Base-by-base conservation (phyloP, 2,113 vertebrate species). In the Aegithalos caudatus region DNA sequence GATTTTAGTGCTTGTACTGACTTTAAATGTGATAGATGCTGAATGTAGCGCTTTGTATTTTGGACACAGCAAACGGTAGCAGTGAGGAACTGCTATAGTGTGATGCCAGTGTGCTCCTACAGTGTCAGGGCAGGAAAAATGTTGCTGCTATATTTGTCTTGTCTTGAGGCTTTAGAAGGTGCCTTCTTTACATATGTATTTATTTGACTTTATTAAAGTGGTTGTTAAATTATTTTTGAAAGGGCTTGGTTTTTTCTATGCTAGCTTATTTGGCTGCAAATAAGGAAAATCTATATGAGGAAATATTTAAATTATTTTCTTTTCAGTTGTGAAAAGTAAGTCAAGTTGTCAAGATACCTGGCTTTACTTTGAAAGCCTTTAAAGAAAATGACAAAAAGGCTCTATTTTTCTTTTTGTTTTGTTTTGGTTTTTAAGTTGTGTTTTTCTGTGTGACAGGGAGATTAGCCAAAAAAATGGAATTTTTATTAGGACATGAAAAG, bases 401-500 rank as follows among this genome's bases (percentile, higher is more conserved):
- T 88, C 28, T 88, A 37, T 56, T 86, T 91, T 84, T 82, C 29
- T 7, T 74, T 57, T 40, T 58, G 15, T 85, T 95, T 94, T 74
- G 66, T 93, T 96, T 96, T 92, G 16, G 71, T 96, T 95, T 92
- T 90, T 42, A 81, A 86, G 57, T 83, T 88, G 44, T 89, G 85
- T 96, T 95, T 94, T 92, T 94, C 70, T 88, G 60, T 94, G 89
- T 81, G 81, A 70, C 20, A 9, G 65, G 79, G 87, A 97, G 90
- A 94, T 94, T 92, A 92, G 92, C 92, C 83, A 96, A 96, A 97
- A 96, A 97, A 95, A 62, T 83, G 92, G 84, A 96, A 96, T 95
- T 96, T 96, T 96, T 97, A 81, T 92, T 86, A 91, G 80, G 47
- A 88, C 78, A 25, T 97, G 76, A 97, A 97, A 93, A 95, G 88